Evolutionary conservation across 2,797 vertebrate genomes (phyloP).

Genomic region (Dipus sagitta): DNA sequence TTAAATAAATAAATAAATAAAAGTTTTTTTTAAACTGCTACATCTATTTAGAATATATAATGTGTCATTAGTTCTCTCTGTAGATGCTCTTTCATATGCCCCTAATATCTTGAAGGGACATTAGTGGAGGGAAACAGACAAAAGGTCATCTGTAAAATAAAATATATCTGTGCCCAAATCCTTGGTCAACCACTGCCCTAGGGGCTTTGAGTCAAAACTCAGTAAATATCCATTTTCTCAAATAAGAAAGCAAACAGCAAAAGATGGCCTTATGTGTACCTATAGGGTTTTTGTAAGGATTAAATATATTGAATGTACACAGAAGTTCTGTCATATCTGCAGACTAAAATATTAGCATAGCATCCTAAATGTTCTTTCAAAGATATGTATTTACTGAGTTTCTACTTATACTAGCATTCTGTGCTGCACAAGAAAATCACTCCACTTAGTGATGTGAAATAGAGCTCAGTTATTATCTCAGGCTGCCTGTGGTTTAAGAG

Average conservation of each 20-base stretch:
- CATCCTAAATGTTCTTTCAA: background rate
- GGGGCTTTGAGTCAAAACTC: background rate
- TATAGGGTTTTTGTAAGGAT: background rate
- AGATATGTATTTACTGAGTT: background rate
- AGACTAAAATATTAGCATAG: background rate
- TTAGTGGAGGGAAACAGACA: background rate
- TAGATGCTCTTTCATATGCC: background rate
- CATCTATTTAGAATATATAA: too few species aligned
- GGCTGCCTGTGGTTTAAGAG: background rate
- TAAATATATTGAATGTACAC: background rate
- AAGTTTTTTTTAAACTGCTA: too few species aligned
- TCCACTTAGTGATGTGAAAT: background rate
- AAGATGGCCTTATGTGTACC: background rate
- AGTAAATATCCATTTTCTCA: background rate
- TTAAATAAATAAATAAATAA: background rate
- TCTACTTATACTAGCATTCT: background rate
- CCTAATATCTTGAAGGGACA: background rate
- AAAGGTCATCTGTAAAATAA: background rate
- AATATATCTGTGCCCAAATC: background rate
- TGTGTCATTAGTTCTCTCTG: conserved; percentile 27
- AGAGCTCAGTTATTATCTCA: background rate
- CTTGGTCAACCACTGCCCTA: background rate
- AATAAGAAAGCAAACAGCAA: background rate
- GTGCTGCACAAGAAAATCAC: background rate
- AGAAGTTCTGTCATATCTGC: background rate